Conservation (phyloP, 2,888 invertebrate species). For the Sesia bembeciformis region DNA sequence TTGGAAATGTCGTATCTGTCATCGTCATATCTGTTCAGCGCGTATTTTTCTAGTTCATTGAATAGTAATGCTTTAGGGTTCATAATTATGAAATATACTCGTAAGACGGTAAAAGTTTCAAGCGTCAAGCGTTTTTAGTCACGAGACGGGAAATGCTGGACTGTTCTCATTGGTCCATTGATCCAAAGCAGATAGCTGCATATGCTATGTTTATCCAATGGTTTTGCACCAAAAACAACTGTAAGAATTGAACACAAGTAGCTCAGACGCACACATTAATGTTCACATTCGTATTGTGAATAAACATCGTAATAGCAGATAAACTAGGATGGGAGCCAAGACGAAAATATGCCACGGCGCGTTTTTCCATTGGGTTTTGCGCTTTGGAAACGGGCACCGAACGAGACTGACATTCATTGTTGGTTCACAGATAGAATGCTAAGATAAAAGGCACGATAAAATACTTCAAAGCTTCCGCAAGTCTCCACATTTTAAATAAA, state of each 20-base stretch:
- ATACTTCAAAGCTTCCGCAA: constrained; percentile 5
- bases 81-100: no score
- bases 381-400: constrained; percentile 67
- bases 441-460: constrained; percentile 19
- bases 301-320: constrained; percentile 75
- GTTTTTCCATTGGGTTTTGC: constrained; percentile 72
- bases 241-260: constrained; percentile 48
- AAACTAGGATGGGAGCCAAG: constrained; percentile 75
- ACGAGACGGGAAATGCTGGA: no score
- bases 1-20: no score
- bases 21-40: no score
- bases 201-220: neutral
- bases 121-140: no score
- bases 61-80: no score
- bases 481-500: no score
- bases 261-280: constrained; percentile 66
- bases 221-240: constrained; percentile 27
- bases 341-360: constrained; percentile 73
- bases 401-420: constrained; percentile 49
- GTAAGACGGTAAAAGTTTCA: no score
- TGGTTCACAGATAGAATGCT: constrained; percentile 39
- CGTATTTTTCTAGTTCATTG: no score
- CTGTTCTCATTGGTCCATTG: no score
- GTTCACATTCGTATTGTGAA: constrained; percentile 72
- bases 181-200: no score